A percentile compares a stretch with the other conserved stretches of the same genome.
phyloP scores from a whole-genome alignment of 1,140 invertebrate species.

The Temnothorax nylanderi region DNA sequence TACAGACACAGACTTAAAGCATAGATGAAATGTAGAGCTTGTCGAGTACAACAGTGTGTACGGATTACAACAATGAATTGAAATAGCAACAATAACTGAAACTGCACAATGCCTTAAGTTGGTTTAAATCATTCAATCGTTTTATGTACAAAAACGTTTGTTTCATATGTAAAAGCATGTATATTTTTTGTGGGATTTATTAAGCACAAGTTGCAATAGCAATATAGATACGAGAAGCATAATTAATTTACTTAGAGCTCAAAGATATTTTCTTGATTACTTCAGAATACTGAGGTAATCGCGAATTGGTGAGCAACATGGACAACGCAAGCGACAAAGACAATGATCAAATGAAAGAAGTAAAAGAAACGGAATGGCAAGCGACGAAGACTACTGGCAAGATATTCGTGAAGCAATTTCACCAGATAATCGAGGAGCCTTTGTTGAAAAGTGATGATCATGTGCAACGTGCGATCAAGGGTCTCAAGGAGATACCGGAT shows the following conservation, averaged over 20 bases:
- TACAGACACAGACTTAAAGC: not conserved
- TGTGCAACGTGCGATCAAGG: constrained; percentile 70
- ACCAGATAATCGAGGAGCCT: constrained; percentile 25
- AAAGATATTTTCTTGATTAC: constrained; percentile 13
- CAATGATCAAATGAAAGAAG: not conserved
- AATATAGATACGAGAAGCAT: not conserved
- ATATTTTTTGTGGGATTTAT: not conserved
- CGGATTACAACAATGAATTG: too few relatives aligned
- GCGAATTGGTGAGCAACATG: constrained; percentile 11
- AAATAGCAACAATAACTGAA: not conserved
- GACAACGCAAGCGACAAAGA: not conserved
- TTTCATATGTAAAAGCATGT: too few relatives aligned
- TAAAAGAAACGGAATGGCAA: not conserved
- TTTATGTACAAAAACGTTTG: too few relatives aligned
- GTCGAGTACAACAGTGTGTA: not conserved
- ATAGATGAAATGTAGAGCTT: not conserved
- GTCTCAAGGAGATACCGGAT: constrained; percentile 69
- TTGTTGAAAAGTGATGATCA: constrained; percentile 57
- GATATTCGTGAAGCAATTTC: constrained; percentile 30
- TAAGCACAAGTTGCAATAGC: not conserved
- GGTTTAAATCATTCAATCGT: not conserved
- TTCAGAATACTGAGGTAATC: not conserved
- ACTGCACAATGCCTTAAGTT: not conserved
- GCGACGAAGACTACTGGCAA: not conserved
- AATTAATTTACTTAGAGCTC: not conserved